A percentile compares a stretch with the other conserved stretches of the same genome.
These are phyloP conservation scores for Calyptomena viridis DNA, from an alignment of 2,113 vertebrate species.

Conservation along the genomic window DNA sequence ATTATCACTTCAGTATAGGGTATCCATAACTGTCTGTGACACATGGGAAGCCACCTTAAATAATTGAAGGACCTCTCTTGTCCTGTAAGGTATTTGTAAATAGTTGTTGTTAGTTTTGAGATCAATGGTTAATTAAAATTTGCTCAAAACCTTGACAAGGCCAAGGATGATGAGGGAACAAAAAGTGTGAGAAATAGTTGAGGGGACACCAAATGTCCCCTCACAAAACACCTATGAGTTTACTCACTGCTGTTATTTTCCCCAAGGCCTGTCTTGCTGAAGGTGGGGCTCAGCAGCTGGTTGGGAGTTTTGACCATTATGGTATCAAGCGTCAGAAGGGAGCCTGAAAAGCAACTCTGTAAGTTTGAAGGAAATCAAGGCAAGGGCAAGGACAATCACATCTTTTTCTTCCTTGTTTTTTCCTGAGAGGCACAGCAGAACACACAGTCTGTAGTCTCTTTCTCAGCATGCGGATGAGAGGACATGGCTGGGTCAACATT, in stretches of 20 bases:
- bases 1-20: not conserved
- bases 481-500: not conserved
- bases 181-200: not conserved
- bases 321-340: not conserved
- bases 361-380: not conserved
- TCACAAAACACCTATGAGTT: not conserved
- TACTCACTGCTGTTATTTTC: not conserved
- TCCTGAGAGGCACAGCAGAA: not conserved
- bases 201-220: not conserved
- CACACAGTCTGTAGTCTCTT: rapidly evolving
- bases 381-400: not conserved
- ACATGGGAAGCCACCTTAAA: not conserved
- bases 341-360: not conserved
- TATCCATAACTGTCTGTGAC: not conserved
- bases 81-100: not conserved
- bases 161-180: not conserved
- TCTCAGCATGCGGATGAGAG: not conserved
- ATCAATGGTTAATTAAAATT: not conserved
- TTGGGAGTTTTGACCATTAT: not conserved
- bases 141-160: not conserved
- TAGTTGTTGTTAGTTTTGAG: not conserved
- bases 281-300: not conserved
- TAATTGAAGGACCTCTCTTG: not conserved
- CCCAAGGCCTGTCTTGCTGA: rapidly evolving
- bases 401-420: not conserved